phyloP scores from a whole-genome alignment of 1,140 invertebrate genomes.

The Danaus plexippus region DNA sequence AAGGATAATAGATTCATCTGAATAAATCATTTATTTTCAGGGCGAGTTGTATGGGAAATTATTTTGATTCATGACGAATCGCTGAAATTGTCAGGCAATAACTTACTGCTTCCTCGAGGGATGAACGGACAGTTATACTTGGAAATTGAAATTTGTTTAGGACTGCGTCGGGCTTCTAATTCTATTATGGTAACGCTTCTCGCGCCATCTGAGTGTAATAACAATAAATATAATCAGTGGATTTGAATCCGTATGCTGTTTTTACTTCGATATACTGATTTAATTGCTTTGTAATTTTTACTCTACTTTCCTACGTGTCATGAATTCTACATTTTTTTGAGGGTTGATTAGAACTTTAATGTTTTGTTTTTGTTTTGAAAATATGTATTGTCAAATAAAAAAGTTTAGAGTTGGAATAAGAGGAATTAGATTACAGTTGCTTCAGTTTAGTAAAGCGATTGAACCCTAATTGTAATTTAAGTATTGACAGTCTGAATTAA shows the following conservation, averaged over 20 bases:
- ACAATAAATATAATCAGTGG: slow-evolving; percentile 52
- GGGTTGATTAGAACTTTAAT: too few species aligned
- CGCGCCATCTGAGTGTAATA: slow-evolving; percentile 51
- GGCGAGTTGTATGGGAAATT: not conserved
- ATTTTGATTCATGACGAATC: slow-evolving; percentile 20
- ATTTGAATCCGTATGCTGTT: slow-evolving; percentile 23
- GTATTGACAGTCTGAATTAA: too few species aligned
- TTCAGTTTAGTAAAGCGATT: too few species aligned
- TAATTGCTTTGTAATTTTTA: too few species aligned
- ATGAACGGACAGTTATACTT: slow-evolving; percentile 51
- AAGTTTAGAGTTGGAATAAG: too few species aligned
- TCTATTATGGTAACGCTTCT: slow-evolving; percentile 50
- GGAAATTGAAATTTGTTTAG: slow-evolving; percentile 71
- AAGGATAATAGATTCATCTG: slow-evolving; percentile 18
- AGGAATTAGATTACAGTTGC: too few species aligned
- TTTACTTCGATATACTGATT: too few species aligned
- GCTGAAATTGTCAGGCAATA: slow-evolving; percentile 48
- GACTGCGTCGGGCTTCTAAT: slow-evolving; percentile 56
- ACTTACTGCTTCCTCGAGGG: slow-evolving; percentile 51
- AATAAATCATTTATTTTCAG: slow-evolving; percentile 25
- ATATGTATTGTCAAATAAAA: too few species aligned
- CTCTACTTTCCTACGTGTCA: too few species aligned
- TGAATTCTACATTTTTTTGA: too few species aligned
- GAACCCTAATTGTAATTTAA: too few species aligned
- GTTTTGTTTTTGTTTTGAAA: too few species aligned